Conservation (phyloP, 1,140 invertebrate species). For the Zaprionus africanus region DNA sequence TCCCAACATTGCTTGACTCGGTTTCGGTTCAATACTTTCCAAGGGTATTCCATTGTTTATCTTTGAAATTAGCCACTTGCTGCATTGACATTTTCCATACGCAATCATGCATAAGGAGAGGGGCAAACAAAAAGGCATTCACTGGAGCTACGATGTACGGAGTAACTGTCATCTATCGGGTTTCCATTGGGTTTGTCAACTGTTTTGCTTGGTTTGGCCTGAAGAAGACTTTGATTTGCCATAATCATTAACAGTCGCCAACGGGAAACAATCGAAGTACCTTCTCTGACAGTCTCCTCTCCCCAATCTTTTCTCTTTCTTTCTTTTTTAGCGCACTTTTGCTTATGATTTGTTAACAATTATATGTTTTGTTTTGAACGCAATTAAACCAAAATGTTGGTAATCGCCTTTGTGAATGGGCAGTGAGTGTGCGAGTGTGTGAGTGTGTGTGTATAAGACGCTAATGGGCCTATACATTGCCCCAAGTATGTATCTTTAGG, state of each 20-base stretch:
- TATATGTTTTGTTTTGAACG: slow-evolving; percentile 30
- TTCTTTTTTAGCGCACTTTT: slow-evolving; percentile 37
- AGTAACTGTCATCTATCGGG: slow-evolving; percentile 64
- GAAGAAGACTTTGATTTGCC: slow-evolving; percentile 43
- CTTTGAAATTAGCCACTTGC: slow-evolving; percentile 40
- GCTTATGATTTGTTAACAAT: slow-evolving; percentile 59
- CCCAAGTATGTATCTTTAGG: slow-evolving; percentile 8
- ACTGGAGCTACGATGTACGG: slow-evolving; percentile 26
- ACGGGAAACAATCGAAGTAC: slow-evolving; percentile 35
- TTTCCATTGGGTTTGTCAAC: slow-evolving; percentile 73
- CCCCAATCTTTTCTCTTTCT: not conserved
- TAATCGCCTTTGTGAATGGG: slow-evolving; percentile 51
- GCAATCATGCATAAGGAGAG: slow-evolving; percentile 67
- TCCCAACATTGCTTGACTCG: not conserved
- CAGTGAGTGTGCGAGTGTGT: slow-evolving; percentile 43
- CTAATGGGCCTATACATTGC: slow-evolving; percentile 47
- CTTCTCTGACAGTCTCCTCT: not conserved
- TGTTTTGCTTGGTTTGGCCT: slow-evolving; percentile 54
- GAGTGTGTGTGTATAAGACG: slow-evolving; percentile 53
- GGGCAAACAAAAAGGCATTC: slow-evolving; percentile 20
- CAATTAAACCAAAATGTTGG: slow-evolving; percentile 62
- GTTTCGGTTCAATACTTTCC: not conserved
- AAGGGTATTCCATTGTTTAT: slow-evolving; percentile 14
- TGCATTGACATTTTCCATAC: slow-evolving; percentile 68
- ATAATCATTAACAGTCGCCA: slow-evolving; percentile 61